Conservation (phyloP, 2,888 invertebrate species). For the Dysmachus trigonus region DNA sequence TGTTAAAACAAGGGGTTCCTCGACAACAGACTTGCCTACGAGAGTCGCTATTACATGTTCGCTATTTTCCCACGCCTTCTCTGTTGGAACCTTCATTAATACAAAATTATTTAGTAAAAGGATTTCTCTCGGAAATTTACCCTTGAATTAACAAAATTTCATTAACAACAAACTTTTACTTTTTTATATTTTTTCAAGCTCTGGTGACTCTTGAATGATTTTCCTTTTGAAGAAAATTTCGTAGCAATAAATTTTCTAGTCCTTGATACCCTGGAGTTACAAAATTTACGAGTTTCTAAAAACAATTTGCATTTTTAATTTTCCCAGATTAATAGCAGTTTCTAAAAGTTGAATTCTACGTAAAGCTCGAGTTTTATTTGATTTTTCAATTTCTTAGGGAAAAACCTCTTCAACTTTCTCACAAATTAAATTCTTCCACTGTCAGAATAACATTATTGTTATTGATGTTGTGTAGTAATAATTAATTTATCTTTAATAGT, state of each 20-base stretch:
- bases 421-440: no score
- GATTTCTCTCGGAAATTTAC: neutral
- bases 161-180: neutral
- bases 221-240: neutral
- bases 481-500: no score
- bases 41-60: no score
- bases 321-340: neutral
- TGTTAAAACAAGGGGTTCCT: neutral
- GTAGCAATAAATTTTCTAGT: neutral
- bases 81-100: neutral
- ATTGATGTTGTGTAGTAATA: no score
- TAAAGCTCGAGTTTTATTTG: neutral
- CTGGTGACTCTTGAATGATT: neutral
- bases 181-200: neutral
- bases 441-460: no score
- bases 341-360: neutral
- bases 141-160: neutral
- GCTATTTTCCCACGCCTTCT: neutral
- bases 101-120: neutral
- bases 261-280: neutral
- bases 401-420: neutral
- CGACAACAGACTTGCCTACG: neutral
- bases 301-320: neutral
- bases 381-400: neutral
- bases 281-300: neutral